These are phyloP conservation scores for Erethizon dorsatum DNA, from an alignment of 2,797 vertebrate genomes.

Conservation along the genomic window DNA sequence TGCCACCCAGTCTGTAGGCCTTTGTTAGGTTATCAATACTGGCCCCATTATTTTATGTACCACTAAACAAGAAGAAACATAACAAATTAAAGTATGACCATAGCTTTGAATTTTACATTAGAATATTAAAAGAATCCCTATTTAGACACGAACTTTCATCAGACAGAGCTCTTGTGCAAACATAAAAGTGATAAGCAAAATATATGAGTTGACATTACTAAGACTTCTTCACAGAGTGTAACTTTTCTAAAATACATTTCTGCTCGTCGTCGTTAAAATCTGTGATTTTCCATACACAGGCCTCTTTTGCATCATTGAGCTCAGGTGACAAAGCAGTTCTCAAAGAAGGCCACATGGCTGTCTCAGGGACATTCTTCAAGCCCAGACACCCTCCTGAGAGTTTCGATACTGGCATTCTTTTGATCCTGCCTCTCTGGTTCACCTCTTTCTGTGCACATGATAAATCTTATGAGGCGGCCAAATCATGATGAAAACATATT, in stretches of 20 bases:
- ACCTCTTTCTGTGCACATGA: neutral
- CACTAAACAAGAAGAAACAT: neutral
- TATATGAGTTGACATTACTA: neutral
- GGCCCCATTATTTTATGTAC: neutral
- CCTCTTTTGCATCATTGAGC: neutral
- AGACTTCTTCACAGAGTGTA: neutral
- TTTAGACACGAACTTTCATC: neutral
- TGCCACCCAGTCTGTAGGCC: neutral
- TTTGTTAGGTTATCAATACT: neutral
- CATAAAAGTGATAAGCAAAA: slow-evolving; percentile 13
- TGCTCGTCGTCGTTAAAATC: neutral
- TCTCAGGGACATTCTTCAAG: neutral
- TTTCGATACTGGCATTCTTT: neutral
- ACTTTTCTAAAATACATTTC: slow-evolving; percentile 37
- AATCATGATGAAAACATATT: neutral
- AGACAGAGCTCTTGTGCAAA: neutral
- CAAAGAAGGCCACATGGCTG: neutral
- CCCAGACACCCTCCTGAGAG: neutral
- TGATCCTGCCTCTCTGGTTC: neutral
- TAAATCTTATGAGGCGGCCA: neutral
- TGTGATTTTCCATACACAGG: neutral
- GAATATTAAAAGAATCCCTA: neutral
- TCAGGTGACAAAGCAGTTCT: neutral
- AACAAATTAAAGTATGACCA: slow-evolving; percentile 25
- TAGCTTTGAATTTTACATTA: slow-evolving; percentile 49